Conservation (phyloP, 2,888 invertebrate genomes). For the Drosophila macrospina region DNA sequence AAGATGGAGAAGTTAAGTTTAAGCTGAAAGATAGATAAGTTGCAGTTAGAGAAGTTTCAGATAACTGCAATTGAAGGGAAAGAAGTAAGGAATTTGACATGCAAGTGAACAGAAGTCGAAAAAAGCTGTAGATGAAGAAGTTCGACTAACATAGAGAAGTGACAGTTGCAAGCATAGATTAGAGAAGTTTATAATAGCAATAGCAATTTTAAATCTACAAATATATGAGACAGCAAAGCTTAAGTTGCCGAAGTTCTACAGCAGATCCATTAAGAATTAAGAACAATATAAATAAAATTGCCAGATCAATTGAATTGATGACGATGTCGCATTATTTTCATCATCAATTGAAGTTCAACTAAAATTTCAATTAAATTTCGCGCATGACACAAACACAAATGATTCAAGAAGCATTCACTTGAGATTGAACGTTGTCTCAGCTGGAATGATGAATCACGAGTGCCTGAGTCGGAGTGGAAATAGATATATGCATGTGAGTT, state of each 20-base stretch:
- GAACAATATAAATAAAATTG: conserved; percentile 6
- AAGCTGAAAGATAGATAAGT: too few species aligned
- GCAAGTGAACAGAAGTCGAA: too few species aligned
- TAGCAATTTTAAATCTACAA: too few species aligned
- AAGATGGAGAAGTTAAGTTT: too few species aligned
- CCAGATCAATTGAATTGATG: not conserved
- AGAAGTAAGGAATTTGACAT: too few species aligned
- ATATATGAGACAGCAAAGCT: not conserved
- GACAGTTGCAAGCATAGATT: too few species aligned
- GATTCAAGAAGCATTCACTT: conserved; percentile 30
- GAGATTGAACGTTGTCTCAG: conserved; percentile 16
- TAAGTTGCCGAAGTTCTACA: not conserved
- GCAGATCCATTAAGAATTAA: conserved; percentile 5
- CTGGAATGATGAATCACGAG: conserved; percentile 35
- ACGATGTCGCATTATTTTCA: not conserved
- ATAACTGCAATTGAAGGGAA: too few species aligned
- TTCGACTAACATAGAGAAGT: too few species aligned
- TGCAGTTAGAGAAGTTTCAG: too few species aligned
- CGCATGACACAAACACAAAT: conserved; percentile 29
- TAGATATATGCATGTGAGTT: conserved; percentile 9
- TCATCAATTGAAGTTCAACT: conserved; percentile 40
- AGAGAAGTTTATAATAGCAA: too few species aligned
- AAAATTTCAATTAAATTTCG: conserved; percentile 31
- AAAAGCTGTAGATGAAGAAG: too few species aligned
- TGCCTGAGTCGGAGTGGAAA: conserved; percentile 15